A percentile compares a stretch with the other conserved stretches of the same genome.
phyloP scores from a whole-genome alignment of 2,113 vertebrate genomes.

The Callithrix jacchus region DNA sequence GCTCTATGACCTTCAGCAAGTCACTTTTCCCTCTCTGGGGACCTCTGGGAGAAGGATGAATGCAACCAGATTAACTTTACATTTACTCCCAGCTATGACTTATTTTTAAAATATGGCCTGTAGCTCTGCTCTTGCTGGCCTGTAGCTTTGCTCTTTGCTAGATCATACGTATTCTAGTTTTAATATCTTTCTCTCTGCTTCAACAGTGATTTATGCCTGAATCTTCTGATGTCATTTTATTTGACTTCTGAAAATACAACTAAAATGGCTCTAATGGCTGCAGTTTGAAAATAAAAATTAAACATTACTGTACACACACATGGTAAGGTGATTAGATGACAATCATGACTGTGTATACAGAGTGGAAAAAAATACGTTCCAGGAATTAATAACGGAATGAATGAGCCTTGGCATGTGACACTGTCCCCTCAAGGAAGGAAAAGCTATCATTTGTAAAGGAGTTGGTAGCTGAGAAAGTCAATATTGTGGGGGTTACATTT shows the following conservation, averaged over 20 bases:
- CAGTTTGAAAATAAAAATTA: slow-evolving; percentile 26
- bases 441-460: background rate
- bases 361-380: background rate
- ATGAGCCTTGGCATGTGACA: background rate
- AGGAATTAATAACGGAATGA: background rate
- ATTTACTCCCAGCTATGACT: background rate
- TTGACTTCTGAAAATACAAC: background rate
- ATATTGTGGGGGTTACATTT: background rate
- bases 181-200: background rate
- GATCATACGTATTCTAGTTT: background rate
- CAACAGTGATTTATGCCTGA: background rate
- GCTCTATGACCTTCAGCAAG: background rate
- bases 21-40: background rate
- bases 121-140: background rate
- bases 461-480: slow-evolving; percentile 19
- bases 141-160: background rate
- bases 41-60: background rate
- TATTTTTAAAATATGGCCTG: background rate
- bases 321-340: background rate
- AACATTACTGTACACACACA: background rate
- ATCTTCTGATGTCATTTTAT: slow-evolving; percentile 33
- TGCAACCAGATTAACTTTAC: background rate
- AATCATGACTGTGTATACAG: background rate
- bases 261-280: background rate
- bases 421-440: background rate